Base-by-base conservation (phyloP, 2,113 vertebrate species). In the Neolamprologus brichardi region DNA sequence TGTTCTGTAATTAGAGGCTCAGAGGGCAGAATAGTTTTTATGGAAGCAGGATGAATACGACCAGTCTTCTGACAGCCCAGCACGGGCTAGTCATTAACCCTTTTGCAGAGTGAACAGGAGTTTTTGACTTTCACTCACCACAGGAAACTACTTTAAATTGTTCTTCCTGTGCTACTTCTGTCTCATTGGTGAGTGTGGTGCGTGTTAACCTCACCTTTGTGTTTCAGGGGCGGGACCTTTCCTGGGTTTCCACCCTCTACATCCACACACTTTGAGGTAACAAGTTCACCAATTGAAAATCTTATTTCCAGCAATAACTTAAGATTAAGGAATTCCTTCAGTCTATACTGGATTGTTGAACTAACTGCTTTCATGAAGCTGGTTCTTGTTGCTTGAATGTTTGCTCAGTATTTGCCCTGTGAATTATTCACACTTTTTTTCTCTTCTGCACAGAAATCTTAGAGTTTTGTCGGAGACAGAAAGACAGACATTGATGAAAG, bases 111-210 rank as follows among this genome's bases (percentile, higher is more conserved):
- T 0, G 10, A 64, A 37, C 6, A 64, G 32, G 17, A n/a, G 32
- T n/a, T 64, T 64, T 37, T 64, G 30, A 64, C 60, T 37, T 51
- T 51, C 3, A 62, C 58, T 34, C 58, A 62, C 58, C 17, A 34
- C 60, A 64, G 30, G 60, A n/a, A 34, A 64, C 10, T 64, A 0
- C 2, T 64, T 0, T 64, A 37, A 64, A n/a, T 64, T 0, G 17
- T 37, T 37, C 30, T 64, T 37, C 60, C 60, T 64, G 60, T n/a
- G 30, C 60, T 64, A 34, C 60, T 37, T 64, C 60, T 37, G 32
- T 37, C 32, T 37, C 60, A 37, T 37, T 34, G 5, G n/a, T n/a
- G n/a, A n/a, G n/a, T n/a, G n/a, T n/a, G n/a, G 58, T 62, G 60
- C 0, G 1, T 64, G 60, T 64, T 64, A 64, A 64, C 30, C 6